Percentiles rank a stretch among this genome's conserved stretches.
Evolutionary conservation across 1,140 invertebrate species (phyloP).

Genomic region (Diuraphis noxia): DNA sequence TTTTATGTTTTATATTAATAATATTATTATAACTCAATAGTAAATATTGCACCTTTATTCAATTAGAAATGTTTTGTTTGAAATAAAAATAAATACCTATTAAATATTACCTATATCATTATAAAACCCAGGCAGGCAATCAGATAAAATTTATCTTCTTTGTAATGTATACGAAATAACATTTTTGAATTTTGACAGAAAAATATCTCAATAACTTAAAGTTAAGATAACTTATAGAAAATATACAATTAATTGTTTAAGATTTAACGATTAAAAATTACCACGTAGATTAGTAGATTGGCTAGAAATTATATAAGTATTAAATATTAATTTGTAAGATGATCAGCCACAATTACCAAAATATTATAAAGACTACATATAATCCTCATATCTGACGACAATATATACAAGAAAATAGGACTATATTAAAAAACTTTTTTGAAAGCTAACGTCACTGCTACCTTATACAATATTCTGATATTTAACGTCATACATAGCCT

Average conservation of each 20-base stretch:
- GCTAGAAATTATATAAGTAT: background rate
- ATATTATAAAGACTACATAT: background rate
- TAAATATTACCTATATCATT: background rate
- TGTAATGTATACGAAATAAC: background rate
- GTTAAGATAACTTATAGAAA: background rate
- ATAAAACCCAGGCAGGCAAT: background rate
- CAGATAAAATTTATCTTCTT: background rate
- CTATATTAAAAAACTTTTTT: background rate
- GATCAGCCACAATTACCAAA: background rate
- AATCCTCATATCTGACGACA: background rate
- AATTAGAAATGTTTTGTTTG: background rate
- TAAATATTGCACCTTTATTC: background rate
- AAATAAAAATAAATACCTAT: background rate
- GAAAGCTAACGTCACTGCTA: background rate
- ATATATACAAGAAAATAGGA: background rate
- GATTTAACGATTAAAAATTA: background rate
- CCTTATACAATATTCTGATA: background rate
- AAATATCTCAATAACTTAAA: background rate
- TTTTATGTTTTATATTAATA: background rate
- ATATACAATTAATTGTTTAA: background rate
- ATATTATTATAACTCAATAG: background rate
- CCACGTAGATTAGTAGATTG: background rate
- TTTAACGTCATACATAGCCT: background rate
- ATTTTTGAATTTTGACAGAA: background rate
- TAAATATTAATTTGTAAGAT: background rate